Evolutionary conservation across 2,888 invertebrate genomes (phyloP).

Genomic region (Aleiodes leptofemur): DNA sequence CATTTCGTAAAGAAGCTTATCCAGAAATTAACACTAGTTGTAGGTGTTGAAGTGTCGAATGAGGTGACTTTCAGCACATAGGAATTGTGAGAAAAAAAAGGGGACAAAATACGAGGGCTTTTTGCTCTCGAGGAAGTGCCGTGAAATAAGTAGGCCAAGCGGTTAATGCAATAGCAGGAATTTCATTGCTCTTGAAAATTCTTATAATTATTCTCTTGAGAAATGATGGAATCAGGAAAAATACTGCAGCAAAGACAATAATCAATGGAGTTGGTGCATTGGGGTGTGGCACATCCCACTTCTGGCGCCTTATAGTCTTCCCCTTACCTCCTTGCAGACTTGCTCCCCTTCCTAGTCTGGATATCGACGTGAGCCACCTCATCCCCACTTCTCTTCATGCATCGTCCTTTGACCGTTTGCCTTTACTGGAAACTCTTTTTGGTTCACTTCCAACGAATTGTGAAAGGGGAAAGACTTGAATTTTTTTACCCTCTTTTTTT

Average conservation of each 20-base stretch:
- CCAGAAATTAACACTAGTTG: neutral
- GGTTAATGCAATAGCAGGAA: neutral
- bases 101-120: slow-evolving; percentile 2
- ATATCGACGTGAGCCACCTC: slow-evolving; percentile 35
- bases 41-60: slow-evolving; percentile 19
- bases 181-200: neutral
- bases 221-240: neutral
- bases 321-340: slow-evolving; percentile 44
- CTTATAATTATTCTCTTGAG: neutral
- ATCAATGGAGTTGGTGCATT: slow-evolving; percentile 74
- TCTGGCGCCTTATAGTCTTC: slow-evolving; percentile 48
- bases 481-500: too few relatives aligned
- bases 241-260: slow-evolving; percentile 66
- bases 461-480: too few relatives aligned
- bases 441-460: slow-evolving; percentile 18
- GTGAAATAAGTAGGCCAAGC: neutral
- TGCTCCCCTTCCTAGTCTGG: slow-evolving; percentile 40
- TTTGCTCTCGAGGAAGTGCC: neutral
- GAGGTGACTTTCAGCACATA: neutral
- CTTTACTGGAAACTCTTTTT: slow-evolving; percentile 19
- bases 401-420: slow-evolving; percentile 43
- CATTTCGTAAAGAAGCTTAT: neutral
- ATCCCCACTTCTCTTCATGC: slow-evolving; percentile 50
- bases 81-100: neutral
- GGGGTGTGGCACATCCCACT: slow-evolving; percentile 69